Base-by-base conservation (phyloP, 2,888 invertebrate species). In the Ligdia adustata region DNA sequence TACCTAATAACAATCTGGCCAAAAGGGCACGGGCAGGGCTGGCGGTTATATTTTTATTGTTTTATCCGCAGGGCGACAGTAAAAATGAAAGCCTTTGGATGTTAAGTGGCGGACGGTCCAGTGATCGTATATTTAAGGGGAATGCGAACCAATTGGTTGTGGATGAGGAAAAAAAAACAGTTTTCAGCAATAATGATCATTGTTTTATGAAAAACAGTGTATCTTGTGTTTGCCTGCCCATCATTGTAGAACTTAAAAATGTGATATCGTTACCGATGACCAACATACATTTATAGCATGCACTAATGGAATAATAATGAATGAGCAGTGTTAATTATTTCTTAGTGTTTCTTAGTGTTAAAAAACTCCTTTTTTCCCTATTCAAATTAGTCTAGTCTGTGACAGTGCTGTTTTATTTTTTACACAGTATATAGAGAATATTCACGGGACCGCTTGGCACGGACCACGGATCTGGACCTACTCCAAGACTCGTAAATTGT, bases 401-500 rank as follows among this genome's bases (percentile, higher is more conserved):
- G 14, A 9, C 27, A 9, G 7, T n/a, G 11, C 9, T 14, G 31
- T 20, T 26, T 16, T 26, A 14, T 38, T 45, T 38, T 45, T 44
- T 31, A 34, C 34, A 6, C 24, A 44, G 22, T 12, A 37, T 31
- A 13, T 37, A 28, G 9, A 39, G 28, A 11, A 39, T 28, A 26
- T 32, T 41, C 32, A 15, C 40, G 32, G 40, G 24, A 13, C 15
- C 18, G 9, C 33, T 45, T 45, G 39, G 45, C 39, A 39, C n/a
- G 9, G 12, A 9, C 5, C 29, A 53, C 43, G 43, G 47, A 49
- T 48, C 63, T 71, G 73, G 72, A 70, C 51, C 44, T 48, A 51
- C 64, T 75, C 72, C 72, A 73, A 72, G 33, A 46, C 40, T 62
- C 64, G 56, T 71, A 71, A 71, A 72, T 51, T 68, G 64, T 59